Base-by-base conservation (phyloP, 1,140 invertebrate genomes). In the Oscheius sp. region DNA sequence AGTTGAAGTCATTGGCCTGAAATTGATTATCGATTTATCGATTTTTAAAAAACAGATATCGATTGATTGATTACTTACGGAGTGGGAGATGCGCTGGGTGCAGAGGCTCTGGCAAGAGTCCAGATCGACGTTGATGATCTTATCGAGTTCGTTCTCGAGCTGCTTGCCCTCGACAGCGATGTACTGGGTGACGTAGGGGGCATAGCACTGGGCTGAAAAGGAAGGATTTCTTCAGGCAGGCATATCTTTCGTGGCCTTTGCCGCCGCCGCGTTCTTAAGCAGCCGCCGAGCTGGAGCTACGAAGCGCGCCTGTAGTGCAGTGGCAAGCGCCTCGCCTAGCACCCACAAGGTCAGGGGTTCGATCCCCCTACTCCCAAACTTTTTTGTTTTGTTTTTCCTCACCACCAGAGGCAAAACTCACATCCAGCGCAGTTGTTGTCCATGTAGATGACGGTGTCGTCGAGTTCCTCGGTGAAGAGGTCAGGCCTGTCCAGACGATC, bases 401-500 rank as follows among this genome's bases (percentile, higher is more conserved):
- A 42, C 38, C 38, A 7, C 38, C n/a, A n/a, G n/a, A n/a, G n/a
- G n/a, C n/a, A n/a, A n/a, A 42, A 69, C 69, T 80, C 69, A 82
- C 80, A 82, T 62, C 82, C 82, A 58, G 82, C 82, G 55, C 82
- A 83, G 65, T 83, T 83, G 71, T 84, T 84, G 63, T 83, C 82
- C 78, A 83, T 75, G 77, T 83, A 83, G 66, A 84, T 79, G 46
- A 83, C 83, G 13, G 72, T 79, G 63, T 83, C 82, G 64, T 83
- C 81, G 32, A 79, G 61, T 46, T 83, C 82, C 42, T 84, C 83
- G 34, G 83, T 77, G 68, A 83, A 83, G 26, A 83, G 76, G 66
- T 85, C 83, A 18, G 82, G 83, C 3, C 82, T 70, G 64, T 83
- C 83, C 13, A 84, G 59, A 45, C 82, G 82, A 67, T 84, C 83